These are phyloP conservation scores for Orbicella faveolata DNA, from an alignment of 64 coral and sea anemone genomes.

Conservation along the genomic window DNA sequence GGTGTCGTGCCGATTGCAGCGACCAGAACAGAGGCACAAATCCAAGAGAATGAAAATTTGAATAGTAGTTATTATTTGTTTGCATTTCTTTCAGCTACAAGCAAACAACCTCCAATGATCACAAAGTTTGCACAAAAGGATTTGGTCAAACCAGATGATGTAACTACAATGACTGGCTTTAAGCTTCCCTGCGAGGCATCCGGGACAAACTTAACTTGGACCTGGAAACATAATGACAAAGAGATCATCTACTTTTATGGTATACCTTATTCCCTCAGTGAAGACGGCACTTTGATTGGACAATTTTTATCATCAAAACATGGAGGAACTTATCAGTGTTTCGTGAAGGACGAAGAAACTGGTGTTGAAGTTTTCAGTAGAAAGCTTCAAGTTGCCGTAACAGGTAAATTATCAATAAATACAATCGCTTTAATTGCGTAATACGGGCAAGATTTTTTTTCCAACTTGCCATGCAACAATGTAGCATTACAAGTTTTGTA, in stretches of 20 bases:
- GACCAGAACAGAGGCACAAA: not conserved
- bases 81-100: not conserved
- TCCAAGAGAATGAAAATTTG: not conserved
- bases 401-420: not conserved
- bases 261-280: not conserved
- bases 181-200: not conserved
- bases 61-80: not conserved
- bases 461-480: too few relatives aligned
- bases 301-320: not conserved
- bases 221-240: conserved; percentile 23
- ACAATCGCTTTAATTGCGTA: too few relatives aligned
- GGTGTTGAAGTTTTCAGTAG: conserved; percentile 38
- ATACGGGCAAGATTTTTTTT: too few relatives aligned
- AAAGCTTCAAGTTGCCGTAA: conserved; percentile 46
- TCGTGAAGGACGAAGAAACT: conserved; percentile 32
- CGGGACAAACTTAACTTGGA: conserved; percentile 18
- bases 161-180: not conserved
- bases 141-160: conserved; percentile 14
- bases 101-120: not conserved
- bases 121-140: conserved; percentile 5
- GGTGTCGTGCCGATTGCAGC: not conserved
- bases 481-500: too few relatives aligned
- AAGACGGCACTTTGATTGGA: conserved; percentile 2
- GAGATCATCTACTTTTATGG: not conserved
- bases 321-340: conserved; percentile 58